Evolutionary conservation across 2,888 invertebrate species (phyloP).

Genomic region (Pterobdella sp.): DNA sequence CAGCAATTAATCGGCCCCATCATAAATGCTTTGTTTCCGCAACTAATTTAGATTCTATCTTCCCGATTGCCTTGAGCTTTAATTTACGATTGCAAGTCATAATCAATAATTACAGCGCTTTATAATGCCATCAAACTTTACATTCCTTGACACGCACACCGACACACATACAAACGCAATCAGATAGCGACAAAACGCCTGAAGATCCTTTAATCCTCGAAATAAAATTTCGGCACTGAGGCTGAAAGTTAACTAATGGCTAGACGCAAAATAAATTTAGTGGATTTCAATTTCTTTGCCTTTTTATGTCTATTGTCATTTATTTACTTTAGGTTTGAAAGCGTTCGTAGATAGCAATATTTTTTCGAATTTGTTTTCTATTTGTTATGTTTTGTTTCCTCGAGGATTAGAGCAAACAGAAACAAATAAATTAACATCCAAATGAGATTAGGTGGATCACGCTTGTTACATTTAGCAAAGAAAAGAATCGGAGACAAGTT

Average conservation of each 20-base stretch:
- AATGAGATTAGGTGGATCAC: conserved; percentile 25
- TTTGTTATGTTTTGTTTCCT: conserved; percentile 11
- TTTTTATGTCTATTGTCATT: background rate
- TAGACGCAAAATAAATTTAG: conserved; percentile 20
- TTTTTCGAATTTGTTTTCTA: conserved; percentile 13
- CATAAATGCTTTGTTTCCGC: conserved; percentile 5
- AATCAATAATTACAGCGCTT: background rate
- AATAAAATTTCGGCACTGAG: conserved; percentile 24
- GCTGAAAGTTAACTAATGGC: conserved; percentile 28
- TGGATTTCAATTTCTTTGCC: conserved; percentile 15
- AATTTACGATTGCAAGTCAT: background rate
- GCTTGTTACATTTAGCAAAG: conserved; percentile 13
- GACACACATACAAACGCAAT: conserved; percentile 7
- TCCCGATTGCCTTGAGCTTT: conserved; percentile 11
- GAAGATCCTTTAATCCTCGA: conserved; percentile 28
- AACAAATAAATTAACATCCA: conserved; percentile 33
- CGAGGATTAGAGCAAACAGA: conserved; percentile 25
- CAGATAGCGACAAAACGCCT: conserved; percentile 27
- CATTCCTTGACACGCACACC: background rate
- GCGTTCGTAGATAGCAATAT: background rate
- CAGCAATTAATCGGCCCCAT: conserved; percentile 22
- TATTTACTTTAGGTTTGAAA: background rate
- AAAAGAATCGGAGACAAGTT: background rate
- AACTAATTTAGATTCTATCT: conserved; percentile 6
- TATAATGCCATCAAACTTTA: background rate